Percentiles rank a stretch among this genome's conserved stretches.
Evolutionary conservation across 2,113 vertebrate genomes (phyloP).

Genomic region (Mystacornis crossleyi): DNA sequence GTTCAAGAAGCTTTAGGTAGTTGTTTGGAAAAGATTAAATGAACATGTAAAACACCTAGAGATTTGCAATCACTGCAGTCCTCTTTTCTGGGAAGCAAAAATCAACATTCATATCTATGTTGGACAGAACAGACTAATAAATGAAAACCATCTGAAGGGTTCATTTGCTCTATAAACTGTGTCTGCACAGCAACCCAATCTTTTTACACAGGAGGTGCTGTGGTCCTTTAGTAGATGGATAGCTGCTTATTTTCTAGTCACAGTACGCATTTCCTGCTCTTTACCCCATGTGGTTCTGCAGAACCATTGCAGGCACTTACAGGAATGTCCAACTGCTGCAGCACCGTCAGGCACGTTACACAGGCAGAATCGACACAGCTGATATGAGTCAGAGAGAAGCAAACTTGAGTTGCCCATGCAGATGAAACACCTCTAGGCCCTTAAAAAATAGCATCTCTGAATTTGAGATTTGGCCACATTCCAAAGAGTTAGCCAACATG

Average conservation of each 20-base stretch:
- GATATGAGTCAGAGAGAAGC: not conserved
- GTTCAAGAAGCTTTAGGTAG: not conserved
- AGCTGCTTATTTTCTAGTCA: not conserved
- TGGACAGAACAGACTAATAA: not conserved
- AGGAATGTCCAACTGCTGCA: not conserved
- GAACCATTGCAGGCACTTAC: not conserved
- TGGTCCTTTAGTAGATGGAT: not conserved
- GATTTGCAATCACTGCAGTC: not conserved
- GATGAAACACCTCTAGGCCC: not conserved
- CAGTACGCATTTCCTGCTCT: not conserved
- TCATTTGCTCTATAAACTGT: not conserved
- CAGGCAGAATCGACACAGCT: not conserved
- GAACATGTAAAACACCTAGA: not conserved
- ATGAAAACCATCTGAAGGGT: not conserved
- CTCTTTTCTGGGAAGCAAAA: not conserved
- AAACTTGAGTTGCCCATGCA: not conserved
- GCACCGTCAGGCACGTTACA: not conserved
- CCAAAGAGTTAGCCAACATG: not conserved
- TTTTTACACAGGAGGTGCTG: not conserved
- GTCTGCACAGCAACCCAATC: not conserved
- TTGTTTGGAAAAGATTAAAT: not conserved
- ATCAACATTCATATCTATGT: not conserved
- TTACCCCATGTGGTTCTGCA: not conserved
- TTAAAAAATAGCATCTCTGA: not conserved
- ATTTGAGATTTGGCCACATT: not conserved